Conservation (phyloP, 2,113 vertebrate genomes). For the Cephalophus harveyi region DNA sequence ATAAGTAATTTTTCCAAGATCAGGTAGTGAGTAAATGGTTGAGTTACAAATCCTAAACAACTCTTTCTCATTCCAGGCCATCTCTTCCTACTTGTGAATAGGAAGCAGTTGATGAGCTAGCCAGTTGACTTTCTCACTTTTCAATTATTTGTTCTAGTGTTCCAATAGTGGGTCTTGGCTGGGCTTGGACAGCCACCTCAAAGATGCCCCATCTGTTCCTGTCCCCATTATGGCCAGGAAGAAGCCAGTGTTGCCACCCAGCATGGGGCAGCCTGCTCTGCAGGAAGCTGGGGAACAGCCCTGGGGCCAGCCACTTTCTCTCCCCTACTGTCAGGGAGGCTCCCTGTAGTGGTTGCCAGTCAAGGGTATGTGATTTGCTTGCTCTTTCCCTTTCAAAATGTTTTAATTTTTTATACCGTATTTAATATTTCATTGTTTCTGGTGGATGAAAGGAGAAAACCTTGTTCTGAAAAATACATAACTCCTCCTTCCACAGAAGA, state of each 20-base stretch:
- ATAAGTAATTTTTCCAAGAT: neutral
- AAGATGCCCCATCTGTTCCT: neutral
- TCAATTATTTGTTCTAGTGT: neutral
- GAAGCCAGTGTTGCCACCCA: neutral
- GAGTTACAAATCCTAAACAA: neutral
- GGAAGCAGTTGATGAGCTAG: neutral
- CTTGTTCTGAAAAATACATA: slow-evolving; percentile 52
- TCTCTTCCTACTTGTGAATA: neutral
- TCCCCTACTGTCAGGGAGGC: neutral
- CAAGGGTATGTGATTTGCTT: neutral
- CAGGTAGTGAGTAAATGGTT: neutral
- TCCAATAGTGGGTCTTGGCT: neutral
- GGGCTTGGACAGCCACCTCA: neutral
- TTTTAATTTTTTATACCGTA: slow-evolving; percentile 47
- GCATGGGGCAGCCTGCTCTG: neutral
- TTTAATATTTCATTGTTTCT: slow-evolving; percentile 75
- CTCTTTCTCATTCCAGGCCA: neutral
- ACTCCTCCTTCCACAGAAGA: slow-evolving; percentile 1
- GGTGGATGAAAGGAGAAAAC: slow-evolving; percentile 60
- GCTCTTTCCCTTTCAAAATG: slow-evolving; percentile 58
- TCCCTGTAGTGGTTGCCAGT: neutral
- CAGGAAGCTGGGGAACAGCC: neutral
- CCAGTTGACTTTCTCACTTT: neutral
- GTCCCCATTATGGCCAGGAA: neutral
- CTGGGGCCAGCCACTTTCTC: neutral